Percentiles rank a stretch among this genome's conserved stretches.
Evolutionary conservation across 2,888 invertebrate genomes (phyloP).

Genomic region (Artemia sp.): DNA sequence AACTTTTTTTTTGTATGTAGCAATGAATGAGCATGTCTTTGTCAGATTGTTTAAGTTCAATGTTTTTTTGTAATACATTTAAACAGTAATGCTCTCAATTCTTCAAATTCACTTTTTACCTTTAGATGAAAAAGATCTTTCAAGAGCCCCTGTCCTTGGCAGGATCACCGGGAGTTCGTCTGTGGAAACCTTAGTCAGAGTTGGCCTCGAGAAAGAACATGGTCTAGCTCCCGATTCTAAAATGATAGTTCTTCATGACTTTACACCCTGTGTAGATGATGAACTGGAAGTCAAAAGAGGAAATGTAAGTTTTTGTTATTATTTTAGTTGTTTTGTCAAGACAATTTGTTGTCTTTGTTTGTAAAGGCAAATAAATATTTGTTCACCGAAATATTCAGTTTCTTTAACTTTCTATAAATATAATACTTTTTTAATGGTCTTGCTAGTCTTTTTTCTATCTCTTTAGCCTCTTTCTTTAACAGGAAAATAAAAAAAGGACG

Average conservation of each 20-base stretch:
- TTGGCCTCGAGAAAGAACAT: conserved; percentile 81
- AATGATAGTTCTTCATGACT: conserved; percentile 86
- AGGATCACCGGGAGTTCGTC: conserved; percentile 86
- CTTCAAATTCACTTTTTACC: conserved; percentile 32
- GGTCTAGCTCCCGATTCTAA: conserved; percentile 79
- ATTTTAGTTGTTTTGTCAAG: neutral
- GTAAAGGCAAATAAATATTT: too few relatives aligned
- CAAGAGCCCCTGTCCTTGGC: conserved; percentile 62
- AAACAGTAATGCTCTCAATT: too few relatives aligned
- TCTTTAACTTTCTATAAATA: too few relatives aligned
- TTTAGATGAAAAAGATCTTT: conserved; percentile 55
- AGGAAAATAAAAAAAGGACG: too few relatives aligned
- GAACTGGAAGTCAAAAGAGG: conserved; percentile 78
- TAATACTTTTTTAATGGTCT: too few relatives aligned
- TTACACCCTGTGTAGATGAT: conserved; percentile 85
- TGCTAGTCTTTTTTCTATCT: too few relatives aligned
- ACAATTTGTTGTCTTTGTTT: neutral
- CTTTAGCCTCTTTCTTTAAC: too few relatives aligned
- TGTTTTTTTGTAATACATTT: too few relatives aligned
- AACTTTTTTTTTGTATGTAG: too few relatives aligned
- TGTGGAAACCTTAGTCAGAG: conserved; percentile 70
- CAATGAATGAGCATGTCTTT: too few relatives aligned
- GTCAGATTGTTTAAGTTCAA: too few relatives aligned
- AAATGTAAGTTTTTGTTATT: conserved; percentile 38
- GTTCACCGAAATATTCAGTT: too few relatives aligned